These are phyloP conservation scores for Hypothenemus hampei DNA, from an alignment of 1,140 invertebrate genomes.

Conservation along the genomic window DNA sequence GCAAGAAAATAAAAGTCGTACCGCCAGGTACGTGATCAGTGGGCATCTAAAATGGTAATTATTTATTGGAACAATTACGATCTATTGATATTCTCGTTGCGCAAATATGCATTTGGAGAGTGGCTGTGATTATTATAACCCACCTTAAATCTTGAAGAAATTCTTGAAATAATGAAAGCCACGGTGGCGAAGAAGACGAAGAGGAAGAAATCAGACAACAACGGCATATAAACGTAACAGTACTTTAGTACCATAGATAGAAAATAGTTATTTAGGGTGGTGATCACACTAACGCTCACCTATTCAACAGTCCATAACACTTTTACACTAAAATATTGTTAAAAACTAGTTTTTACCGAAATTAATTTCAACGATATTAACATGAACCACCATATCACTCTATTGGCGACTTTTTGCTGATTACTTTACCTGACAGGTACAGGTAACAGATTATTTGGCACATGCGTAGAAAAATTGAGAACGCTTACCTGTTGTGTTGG, in stretches of 20 bases:
- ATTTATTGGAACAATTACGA: slow-evolving; percentile 4
- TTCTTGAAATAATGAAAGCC: slow-evolving; percentile 26
- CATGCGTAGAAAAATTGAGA: slow-evolving; percentile 31
- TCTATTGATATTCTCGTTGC: neutral
- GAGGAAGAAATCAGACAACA: no score
- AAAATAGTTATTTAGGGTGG: no score
- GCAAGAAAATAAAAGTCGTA: slow-evolving; percentile 18
- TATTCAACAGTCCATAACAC: no score
- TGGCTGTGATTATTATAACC: no score
- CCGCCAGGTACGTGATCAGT: slow-evolving; percentile 7
- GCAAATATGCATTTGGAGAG: slow-evolving; percentile 5
- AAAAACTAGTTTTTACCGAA: no score
- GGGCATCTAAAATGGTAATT: slow-evolving; percentile 16
- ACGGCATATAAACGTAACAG: slow-evolving; percentile 13
- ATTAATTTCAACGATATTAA: no score
- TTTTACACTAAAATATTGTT: no score
- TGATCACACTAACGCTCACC: no score
- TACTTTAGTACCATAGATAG: no score
- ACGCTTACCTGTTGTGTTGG: slow-evolving; percentile 30
- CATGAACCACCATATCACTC: no score
- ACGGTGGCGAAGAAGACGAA: slow-evolving; percentile 14
- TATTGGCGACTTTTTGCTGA: no score
- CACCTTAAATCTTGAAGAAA: no score
- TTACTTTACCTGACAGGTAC: slow-evolving; percentile 31
- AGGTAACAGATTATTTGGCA: slow-evolving; percentile 28